Evolutionary conservation across 2,113 vertebrate species (phyloP), one percentile per base, ranked within the genome.

Genomic region (Lynx canadensis): DNA sequence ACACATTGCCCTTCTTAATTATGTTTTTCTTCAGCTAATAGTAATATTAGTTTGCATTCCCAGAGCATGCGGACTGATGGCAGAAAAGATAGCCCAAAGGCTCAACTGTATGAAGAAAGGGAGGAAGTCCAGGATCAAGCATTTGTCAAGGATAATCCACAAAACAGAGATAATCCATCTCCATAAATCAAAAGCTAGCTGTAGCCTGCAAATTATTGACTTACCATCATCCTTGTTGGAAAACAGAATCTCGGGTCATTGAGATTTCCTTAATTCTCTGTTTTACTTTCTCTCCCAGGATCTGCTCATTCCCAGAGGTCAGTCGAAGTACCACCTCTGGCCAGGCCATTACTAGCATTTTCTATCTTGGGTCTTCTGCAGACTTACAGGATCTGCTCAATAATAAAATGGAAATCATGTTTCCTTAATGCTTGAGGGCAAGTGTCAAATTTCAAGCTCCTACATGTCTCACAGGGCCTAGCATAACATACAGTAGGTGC

Each of bases 21-120:
- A 93, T 33, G 65, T n/a, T 89, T 89, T 92, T 92, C 82, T 88
- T 97, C 57, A 80, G 81, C 78, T 85, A 89, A 84, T 60, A 81
- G 73, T 81, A 74, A 76, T 36, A 36, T 33, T 74, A 57, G 57
- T 95, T 73, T 85, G 48, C 57, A n/a, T 74, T 83, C 65, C 38
- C 63, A 66, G 79, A 76, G 84, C 82, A 66, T 29, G 38, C 74
- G 45, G 84, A 82, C 27, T 78, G 71, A 60, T 81, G 76, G 66
- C 87, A 85, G 50, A 45, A 91, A 84, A 45, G 60, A 68, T 41
- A 83, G 33, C 48, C 66, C 79, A 71, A 66, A 65, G 41, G 82
- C 36, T 97, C 73, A 63, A 23, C 95, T 48, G 81, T 33, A 25
- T n/a, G 69, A 57, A 11, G 41, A 71, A 31, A 63, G 15, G 55